A percentile compares a stretch with the other conserved stretches of the same genome.
Evolutionary conservation across 2,113 vertebrate genomes (phyloP).

Genomic region (Forbesichthys agassizii): DNA sequence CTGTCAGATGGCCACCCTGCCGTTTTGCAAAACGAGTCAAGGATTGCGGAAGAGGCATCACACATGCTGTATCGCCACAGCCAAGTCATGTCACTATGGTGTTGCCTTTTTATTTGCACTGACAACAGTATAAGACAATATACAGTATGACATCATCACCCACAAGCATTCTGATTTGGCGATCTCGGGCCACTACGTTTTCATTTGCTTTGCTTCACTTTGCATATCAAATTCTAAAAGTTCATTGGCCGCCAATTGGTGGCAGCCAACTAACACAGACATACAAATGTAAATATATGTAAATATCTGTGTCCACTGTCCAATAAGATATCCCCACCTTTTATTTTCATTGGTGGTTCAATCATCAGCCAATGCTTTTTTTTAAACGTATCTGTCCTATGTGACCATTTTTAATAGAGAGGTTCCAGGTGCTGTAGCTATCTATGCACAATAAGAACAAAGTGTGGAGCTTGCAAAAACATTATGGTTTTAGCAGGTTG

Average conservation of each 20-base stretch:
- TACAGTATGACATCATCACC: not conserved
- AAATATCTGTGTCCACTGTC: too few species aligned
- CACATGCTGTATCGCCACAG: slow-evolving; percentile 8
- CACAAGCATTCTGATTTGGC: not conserved
- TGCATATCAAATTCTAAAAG: not conserved
- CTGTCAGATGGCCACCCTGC: slow-evolving; percentile 60
- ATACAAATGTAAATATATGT: too few species aligned
- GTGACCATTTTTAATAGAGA: not conserved
- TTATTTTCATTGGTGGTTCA: not conserved
- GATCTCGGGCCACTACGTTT: not conserved
- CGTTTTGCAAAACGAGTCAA: slow-evolving; percentile 46
- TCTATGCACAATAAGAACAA: not conserved
- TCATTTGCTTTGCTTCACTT: too few species aligned
- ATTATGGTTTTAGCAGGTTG: slow-evolving; percentile 1
- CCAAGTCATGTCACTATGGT: slow-evolving; percentile 24
- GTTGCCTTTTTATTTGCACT: slow-evolving; percentile 39
- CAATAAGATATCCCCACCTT: too few species aligned
- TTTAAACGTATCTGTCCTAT: too few species aligned
- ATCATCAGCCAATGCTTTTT: not conserved
- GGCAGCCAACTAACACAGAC: too few species aligned
- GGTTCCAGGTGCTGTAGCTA: not conserved
- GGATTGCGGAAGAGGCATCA: slow-evolving; percentile 23
- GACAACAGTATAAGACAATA: slow-evolving; percentile 11
- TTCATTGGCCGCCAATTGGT: too few species aligned
- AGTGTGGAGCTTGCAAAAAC: not conserved